These are phyloP conservation scores for Agapornis roseicollis DNA, from an alignment of 2,113 vertebrate species.

Conservation along the genomic window DNA sequence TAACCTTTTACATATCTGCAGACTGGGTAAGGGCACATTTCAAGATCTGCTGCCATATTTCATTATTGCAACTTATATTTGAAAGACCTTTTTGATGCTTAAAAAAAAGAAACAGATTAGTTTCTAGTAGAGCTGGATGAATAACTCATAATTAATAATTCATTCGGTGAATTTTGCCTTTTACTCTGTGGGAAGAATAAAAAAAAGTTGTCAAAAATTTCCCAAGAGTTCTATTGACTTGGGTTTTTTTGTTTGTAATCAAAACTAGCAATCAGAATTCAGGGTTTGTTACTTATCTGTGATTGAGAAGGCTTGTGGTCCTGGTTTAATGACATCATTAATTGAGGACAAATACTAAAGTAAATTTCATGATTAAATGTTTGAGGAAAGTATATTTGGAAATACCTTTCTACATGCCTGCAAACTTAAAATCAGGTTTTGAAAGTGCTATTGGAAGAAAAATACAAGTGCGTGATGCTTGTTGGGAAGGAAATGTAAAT, in stretches of 20 bases:
- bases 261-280: background rate
- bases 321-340: background rate
- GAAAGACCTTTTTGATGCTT: conserved; percentile 46
- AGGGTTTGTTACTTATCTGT: background rate
- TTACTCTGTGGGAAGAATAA: background rate
- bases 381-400: background rate
- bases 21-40: conserved; percentile 30
- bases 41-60: conserved; percentile 65
- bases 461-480: background rate
- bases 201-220: conserved; percentile 24
- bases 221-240: background rate
- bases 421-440: background rate
- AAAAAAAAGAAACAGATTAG: conserved; percentile 45
- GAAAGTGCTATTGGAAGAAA: background rate
- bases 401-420: background rate
- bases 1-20: conserved; percentile 63
- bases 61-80: conserved; percentile 62
- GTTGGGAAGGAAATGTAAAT: background rate
- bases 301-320: background rate
- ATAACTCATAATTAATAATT: conserved; percentile 62
- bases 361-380: background rate
- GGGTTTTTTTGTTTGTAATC: background rate
- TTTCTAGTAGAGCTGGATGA: conserved; percentile 42
- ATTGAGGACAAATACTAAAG: background rate
- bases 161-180: conserved; percentile 25